Evolutionary conservation across 2,797 vertebrate genomes (phyloP).

Genomic region (Adrianichthys oophorus): DNA sequence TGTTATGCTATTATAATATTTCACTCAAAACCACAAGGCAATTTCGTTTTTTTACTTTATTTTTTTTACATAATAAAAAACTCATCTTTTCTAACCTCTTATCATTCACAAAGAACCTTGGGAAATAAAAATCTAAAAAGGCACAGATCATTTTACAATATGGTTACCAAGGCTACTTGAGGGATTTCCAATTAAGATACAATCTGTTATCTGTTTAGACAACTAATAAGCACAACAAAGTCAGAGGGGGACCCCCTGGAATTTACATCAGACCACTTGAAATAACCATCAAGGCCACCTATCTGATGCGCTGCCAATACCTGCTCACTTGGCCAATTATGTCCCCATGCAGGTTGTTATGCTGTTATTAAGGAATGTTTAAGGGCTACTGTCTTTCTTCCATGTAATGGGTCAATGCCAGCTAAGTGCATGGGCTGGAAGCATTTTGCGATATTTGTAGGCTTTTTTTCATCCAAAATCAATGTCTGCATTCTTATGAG

Average conservation of each 20-base stretch:
- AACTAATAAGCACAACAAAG: constrained; percentile 80
- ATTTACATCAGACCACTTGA: constrained; percentile 76
- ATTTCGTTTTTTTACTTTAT: not conserved
- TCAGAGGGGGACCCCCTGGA: constrained; percentile 67
- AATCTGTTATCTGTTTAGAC: constrained; percentile 77
- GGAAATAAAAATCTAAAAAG: constrained; percentile 45
- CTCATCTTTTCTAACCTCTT: constrained; percentile 20
- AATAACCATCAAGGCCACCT: constrained; percentile 67
- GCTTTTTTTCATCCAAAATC: constrained; percentile 58
- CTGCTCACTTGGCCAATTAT: constrained; percentile 69
- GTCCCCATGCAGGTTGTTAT: constrained; percentile 59
- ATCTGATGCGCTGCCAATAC: constrained; percentile 74
- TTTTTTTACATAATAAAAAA: constrained; percentile 9
- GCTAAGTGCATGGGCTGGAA: constrained; percentile 48
- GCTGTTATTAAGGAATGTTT: constrained; percentile 66
- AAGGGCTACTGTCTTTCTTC: constrained; percentile 51
- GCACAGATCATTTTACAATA: constrained; percentile 70
- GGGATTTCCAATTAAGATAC: constrained; percentile 80
- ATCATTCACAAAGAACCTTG: constrained; percentile 8
- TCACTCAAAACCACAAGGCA: not conserved
- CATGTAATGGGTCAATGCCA: constrained; percentile 42
- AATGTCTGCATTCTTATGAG: constrained; percentile 27
- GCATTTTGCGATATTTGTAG: constrained; percentile 49
- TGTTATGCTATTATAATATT: not conserved
- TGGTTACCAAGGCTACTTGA: constrained; percentile 67